Percentiles rank a stretch among this genome's conserved stretches.
Evolutionary conservation across 2,797 vertebrate genomes (phyloP).

Genomic region (Anguilla pacifica): DNA sequence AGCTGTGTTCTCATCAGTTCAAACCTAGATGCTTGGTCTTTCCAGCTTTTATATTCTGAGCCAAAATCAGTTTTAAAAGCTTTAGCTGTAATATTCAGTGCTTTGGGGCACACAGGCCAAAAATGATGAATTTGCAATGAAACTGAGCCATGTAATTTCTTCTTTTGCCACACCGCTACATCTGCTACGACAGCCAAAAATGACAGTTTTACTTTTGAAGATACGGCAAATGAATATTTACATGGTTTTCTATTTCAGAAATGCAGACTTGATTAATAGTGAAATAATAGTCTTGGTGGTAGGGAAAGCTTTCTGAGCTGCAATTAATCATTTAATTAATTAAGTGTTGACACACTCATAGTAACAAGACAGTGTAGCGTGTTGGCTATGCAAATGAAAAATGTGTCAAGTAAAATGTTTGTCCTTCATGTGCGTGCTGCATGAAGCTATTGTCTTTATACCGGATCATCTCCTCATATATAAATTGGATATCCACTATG

Average conservation of each 20-base stretch:
- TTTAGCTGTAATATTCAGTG: not conserved
- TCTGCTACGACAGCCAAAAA: not conserved
- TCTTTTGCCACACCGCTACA: not conserved
- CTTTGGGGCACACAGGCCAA: not conserved
- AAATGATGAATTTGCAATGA: not conserved
- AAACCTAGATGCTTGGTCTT: not conserved
- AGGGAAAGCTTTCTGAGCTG: slow-evolving; percentile 12
- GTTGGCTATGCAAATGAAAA: slow-evolving; percentile 12
- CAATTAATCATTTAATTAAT: slow-evolving; percentile 34
- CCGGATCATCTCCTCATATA: not conserved
- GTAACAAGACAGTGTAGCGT: not conserved
- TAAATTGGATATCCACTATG: not conserved
- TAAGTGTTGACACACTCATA: not conserved
- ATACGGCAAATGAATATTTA: not conserved
- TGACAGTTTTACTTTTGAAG: not conserved
- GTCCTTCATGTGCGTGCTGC: not conserved
- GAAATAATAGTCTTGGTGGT: not conserved
- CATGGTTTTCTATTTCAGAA: slow-evolving; percentile 31
- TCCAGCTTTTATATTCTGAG: not conserved
- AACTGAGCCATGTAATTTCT: not conserved
- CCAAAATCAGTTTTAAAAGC: not conserved
- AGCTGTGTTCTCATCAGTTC: not conserved
- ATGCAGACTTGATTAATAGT: slow-evolving; percentile 2
- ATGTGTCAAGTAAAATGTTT: not conserved
- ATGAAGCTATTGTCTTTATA: not conserved